Evolutionary conservation across 2,797 vertebrate genomes (phyloP).

Genomic region (Acrossocheilus fasciatus): DNA sequence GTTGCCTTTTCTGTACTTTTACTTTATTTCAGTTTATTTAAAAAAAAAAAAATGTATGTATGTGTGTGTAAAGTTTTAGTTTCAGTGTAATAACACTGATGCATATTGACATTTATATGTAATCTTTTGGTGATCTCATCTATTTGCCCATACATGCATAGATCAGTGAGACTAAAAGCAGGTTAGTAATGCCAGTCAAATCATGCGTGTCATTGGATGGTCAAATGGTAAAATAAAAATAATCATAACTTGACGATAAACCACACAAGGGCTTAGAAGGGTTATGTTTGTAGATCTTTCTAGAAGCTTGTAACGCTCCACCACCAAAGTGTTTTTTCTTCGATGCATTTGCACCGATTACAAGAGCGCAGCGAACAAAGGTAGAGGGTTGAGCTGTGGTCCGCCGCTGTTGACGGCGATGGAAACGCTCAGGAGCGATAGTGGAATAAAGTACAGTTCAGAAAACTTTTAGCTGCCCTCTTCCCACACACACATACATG

Average conservation of each 20-base stretch:
- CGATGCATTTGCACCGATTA: conserved; percentile 51
- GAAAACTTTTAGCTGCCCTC: conserved; percentile 61
- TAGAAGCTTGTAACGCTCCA: conserved; percentile 9
- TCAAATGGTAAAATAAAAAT: conserved; percentile 1
- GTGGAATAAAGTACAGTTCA: conserved; percentile 61
- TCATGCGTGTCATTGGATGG: not conserved
- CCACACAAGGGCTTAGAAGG: not conserved
- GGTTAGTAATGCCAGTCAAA: not conserved
- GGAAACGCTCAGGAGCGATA: conserved; percentile 21
- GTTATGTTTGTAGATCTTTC: conserved; percentile 26
- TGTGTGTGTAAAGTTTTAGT: no score
- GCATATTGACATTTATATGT: not conserved
- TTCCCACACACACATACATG: conserved; percentile 34
- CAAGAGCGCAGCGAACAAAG: conserved; percentile 33
- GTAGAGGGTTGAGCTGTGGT: conserved; percentile 44
- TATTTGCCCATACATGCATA: not conserved
- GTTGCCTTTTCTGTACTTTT: no score
- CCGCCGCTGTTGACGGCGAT: conserved; percentile 33
- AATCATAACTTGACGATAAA: not conserved
- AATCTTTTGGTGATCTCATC: not conserved
- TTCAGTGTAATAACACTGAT: no score
- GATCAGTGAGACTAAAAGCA: conserved; percentile 1
- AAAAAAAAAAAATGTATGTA: no score
- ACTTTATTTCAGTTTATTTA: no score
- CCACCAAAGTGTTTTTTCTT: conserved; percentile 49